Evolutionary conservation across 1,140 invertebrate genomes (phyloP), one percentile per base, ranked within the genome.

Genomic region (Aphelenchoides besseyi): DNA sequence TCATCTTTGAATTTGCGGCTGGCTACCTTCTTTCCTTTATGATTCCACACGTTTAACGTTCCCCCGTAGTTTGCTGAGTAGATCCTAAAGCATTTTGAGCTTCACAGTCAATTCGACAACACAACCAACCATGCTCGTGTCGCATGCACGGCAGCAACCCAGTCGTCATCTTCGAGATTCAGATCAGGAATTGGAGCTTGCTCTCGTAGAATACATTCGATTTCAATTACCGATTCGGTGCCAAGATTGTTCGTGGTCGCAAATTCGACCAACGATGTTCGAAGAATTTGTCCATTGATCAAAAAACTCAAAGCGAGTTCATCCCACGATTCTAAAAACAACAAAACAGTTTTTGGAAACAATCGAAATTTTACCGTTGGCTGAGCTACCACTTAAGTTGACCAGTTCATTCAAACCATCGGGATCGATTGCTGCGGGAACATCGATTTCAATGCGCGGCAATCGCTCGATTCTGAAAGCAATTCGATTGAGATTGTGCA

Each of bases 301-400:
- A 80, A 57, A 63, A 80, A 80, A 33, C 76, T 77, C 48, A 81
- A 79, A 8, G 76, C 52, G 32, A 54, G 37, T 9, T 71, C 71
- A 36, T 80, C 57, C 74, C 77, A 79, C 37, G 70, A 35, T n/a
- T 73, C 78, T 79, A 61, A 78, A 72, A 54, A 52, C 3, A 5
- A 41, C 0, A 26, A 23, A 41, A 29, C 29, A 26, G 29, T 2
- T 67, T 30, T 2, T 0, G 18, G 8, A 18, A 70, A 54, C 12
- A 68, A 26, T 55, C 12, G 32, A 36, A 29, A 66, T n/a, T 18
- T 30, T n/a, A 70, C 55, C 61, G 30, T 69, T 29, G 26, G 26
- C 36, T 8, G 53, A 54, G 59, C n/a, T 41, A 35, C 29, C 67
- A 26, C 35, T 69, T 26, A 55, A 54, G 68, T 64, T 67, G 18